Base-by-base conservation (phyloP, 2,888 invertebrate genomes). In the Hecatera dysodea region DNA sequence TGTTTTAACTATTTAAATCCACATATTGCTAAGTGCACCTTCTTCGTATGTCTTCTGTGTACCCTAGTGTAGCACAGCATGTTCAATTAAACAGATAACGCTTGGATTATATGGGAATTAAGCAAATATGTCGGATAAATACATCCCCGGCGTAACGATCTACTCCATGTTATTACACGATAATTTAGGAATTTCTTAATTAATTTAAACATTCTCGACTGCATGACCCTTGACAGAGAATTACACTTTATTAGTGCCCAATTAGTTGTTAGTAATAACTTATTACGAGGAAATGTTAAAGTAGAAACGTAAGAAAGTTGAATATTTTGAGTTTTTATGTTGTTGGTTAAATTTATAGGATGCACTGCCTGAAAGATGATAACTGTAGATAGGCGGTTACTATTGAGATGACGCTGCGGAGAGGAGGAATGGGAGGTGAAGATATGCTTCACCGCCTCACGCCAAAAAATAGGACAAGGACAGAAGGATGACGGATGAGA, bases 81-180 rank as follows among this genome's bases (percentile, higher is more conserved):
- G 79, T 78, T 78, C 67, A 79, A 79, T 79, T 79, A 79, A 79
- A 75, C 57, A 72, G 79, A 78, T 78, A 75, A 75, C 79, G 78
- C 63, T 48, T 19, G 78, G 67, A 79, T 75, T 72, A 79, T 79
- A 75, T 67, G 65, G 75, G 62, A 75, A 79, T 72, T 79, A 79
- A 79, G 79, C 79, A 79, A 79, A 72, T 68, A 70, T 78, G 71
- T 62, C 75, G 52, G 65, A 63, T 79, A 59, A 75, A 78, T 75
- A 75, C 72, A 79, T 75, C 67, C 72, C 61, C 57, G 55, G 61
- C 48, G 36, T 33, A 48, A 75, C 56, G 59, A 71, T 36, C 39
- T 12, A 39, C 71, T 60, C 19, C 27, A 6, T 61, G 46, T 55
- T 62, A 63, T 56, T 71, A 72, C 44, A 36, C 50, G 62, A 68